phyloP scores from a whole-genome alignment of 1,140 invertebrate species.

The Heliconius hermathena region DNA sequence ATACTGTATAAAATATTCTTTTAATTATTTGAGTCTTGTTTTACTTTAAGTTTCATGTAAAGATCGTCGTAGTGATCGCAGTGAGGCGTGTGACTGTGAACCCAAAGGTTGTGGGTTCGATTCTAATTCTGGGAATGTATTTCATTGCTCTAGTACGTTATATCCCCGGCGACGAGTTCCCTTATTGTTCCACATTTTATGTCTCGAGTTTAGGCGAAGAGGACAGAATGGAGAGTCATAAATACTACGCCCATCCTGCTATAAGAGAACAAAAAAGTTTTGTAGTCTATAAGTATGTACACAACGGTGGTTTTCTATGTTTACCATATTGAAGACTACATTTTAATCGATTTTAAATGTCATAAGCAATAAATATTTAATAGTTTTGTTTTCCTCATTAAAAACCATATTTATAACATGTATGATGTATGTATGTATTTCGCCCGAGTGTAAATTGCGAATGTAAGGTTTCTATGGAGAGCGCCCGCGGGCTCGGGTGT shows the following conservation, averaged over 20 bases:
- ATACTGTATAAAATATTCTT: background rate
- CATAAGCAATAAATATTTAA: background rate
- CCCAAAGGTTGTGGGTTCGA: no score
- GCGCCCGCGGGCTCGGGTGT: conserved; percentile 1
- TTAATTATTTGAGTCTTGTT: no score
- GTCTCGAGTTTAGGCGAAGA: background rate
- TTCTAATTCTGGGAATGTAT: no score
- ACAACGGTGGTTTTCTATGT: no score
- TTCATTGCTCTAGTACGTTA: background rate
- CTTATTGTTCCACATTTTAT: background rate
- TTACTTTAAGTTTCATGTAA: no score
- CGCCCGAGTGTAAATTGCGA: background rate
- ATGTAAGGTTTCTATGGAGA: conserved; percentile 5
- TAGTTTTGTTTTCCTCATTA: conserved; percentile 11
- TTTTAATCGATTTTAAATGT: background rate
- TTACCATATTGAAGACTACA: background rate
- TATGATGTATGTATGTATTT: background rate
- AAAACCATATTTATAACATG: background rate
- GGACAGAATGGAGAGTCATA: background rate
- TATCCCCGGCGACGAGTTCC: background rate
- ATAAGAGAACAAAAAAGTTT: no score
- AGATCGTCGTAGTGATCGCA: no score
- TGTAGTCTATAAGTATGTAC: no score
- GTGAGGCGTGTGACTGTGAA: no score
- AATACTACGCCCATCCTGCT: background rate